Conservation (phyloP, 37 sponge, comb jelly and placozoan species). For the Beroe forskalii region DNA sequence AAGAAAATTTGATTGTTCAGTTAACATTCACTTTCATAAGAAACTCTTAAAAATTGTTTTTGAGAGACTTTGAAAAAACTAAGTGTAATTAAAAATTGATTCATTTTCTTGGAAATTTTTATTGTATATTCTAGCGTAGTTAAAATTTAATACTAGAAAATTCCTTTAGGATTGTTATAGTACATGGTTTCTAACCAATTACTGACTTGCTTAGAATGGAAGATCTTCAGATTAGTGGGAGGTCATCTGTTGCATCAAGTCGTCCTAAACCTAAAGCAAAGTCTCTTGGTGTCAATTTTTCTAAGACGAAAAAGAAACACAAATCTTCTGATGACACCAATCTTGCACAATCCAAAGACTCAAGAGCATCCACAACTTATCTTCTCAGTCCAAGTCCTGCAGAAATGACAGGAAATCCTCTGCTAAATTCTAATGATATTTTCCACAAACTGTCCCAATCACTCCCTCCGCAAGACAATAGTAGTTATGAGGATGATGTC, state of each 20-base stretch:
- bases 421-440: not conserved
- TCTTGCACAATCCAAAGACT: slow-evolving; percentile 3
- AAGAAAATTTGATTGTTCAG: too few species aligned
- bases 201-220: not conserved
- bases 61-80: too few species aligned
- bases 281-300: slow-evolving; percentile 46
- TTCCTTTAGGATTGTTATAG: too few species aligned
- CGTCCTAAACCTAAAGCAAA: slow-evolving; percentile 51
- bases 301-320: slow-evolving; percentile 8
- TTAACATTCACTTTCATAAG: too few species aligned
- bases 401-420: slow-evolving; percentile 19
- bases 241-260: slow-evolving; percentile 22
- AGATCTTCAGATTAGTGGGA: slow-evolving; percentile 30
- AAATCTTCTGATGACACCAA: not conserved
- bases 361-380: slow-evolving; percentile 58
- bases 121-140: too few species aligned
- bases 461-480: slow-evolving; percentile 3
- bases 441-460: slow-evolving; percentile 34
- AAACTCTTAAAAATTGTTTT: too few species aligned
- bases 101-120: too few species aligned
- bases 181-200: not conserved
- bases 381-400: slow-evolving; percentile 45
- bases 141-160: too few species aligned
- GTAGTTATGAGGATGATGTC: not conserved
- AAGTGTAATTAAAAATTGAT: too few species aligned